Evolutionary conservation across 1,140 invertebrate genomes (phyloP), one percentile per base, ranked within the genome.

Genomic region (Lucilia cuprina): DNA sequence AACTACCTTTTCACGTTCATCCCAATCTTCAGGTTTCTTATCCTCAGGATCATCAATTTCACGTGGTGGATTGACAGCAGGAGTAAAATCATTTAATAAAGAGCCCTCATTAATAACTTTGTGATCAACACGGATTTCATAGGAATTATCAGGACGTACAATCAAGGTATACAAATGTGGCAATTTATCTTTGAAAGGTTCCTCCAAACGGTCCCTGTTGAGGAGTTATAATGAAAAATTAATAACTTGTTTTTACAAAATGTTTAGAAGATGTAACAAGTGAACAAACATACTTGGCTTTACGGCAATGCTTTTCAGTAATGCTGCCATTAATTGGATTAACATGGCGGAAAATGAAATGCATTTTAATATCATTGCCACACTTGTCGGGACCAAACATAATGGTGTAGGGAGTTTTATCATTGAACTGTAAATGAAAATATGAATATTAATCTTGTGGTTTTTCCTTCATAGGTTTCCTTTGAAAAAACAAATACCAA

Each of bases 381-480:
- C 99, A 99, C 92, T 99, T 99, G 92, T 99, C 99, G 12, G 99
- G 99, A 2, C 98, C 99, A 93, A 99, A 99, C 99, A 99, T 99
- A 87, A 99, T 98, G 2, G 97, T 97, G 91, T 99, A 99, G 0
- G 98, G 96, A 12, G 98, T 98, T 92, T 99, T 98, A 92, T 99
- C 98, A 91, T 97, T 94, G 91, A 99, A 98, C 85, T 95, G 86
- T 41, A 84, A 82, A 70, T 35, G 17, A 25, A 60, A 65, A 83
- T 41, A 49, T 49, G 2, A 77, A 49, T 17, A 5, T 49, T 82
- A 60, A 19, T 70, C 34, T 0, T 2, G 9, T 13, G n/a, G 13
- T 10, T 41, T 41, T 41, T 41, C 41, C 41, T 55, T 30, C 25
- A 30, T 30, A 3, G 25, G 3, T 30, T 30, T 30, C 25, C 13